phyloP scores from a whole-genome alignment of 2,797 vertebrate genomes.

The Valencia hispanica region DNA sequence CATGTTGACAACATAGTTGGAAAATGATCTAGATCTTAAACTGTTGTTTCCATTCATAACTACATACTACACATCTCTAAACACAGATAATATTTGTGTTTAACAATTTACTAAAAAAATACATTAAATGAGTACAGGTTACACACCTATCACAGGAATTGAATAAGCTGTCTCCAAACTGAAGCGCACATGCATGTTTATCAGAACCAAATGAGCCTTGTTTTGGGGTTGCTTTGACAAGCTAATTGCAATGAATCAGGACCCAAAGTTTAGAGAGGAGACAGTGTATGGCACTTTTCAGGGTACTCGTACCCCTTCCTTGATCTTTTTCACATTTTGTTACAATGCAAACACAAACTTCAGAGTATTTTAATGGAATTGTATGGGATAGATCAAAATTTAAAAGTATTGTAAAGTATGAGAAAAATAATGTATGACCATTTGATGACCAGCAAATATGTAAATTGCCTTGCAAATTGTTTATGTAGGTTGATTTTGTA shows the following conservation, averaged over 20 bases:
- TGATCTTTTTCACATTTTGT: no score
- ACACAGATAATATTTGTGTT: conserved; percentile 1
- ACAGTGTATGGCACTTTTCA: no score
- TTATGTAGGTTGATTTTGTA: not conserved
- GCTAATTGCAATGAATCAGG: conserved; percentile 19
- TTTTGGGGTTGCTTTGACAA: conserved; percentile 10
- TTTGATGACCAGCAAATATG: not conserved
- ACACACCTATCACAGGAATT: not conserved
- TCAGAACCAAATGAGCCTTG: conserved; percentile 17
- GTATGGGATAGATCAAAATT: no score
- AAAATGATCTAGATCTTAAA: conserved; percentile 9
- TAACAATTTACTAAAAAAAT: not conserved
- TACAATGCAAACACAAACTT: no score
- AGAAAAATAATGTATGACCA: no score
- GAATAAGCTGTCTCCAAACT: conserved; percentile 5
- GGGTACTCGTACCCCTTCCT: no score
- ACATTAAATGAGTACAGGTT: conserved; percentile 7
- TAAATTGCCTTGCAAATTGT: not conserved
- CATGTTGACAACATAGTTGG: conserved; percentile 8
- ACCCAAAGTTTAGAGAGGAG: conserved; percentile 1
- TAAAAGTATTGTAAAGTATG: no score
- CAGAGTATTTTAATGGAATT: no score
- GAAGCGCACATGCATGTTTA: conserved; percentile 18
- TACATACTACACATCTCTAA: not conserved
- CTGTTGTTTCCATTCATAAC: not conserved